Evolutionary conservation across 2,888 invertebrate species (phyloP), one percentile per base, ranked within the genome.

Genomic region (Drosophila leonis): DNA sequence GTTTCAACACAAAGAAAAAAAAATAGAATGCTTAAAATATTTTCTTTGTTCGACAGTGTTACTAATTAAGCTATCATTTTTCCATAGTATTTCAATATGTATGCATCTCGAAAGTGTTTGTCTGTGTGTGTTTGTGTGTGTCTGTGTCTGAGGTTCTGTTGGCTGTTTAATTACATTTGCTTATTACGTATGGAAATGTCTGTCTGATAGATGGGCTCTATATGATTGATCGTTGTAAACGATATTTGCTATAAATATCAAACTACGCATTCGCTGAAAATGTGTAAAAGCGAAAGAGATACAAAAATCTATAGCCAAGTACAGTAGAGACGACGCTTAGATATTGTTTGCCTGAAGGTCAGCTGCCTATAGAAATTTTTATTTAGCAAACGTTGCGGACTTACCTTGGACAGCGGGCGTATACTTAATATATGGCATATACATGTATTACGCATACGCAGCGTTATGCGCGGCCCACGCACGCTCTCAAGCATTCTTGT

Each of bases 361-460:
- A 42, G 49, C 33, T 55, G 62, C 12, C 35, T 62, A 56, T 65
- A 65, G 18, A 31, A 49, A 49, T 49, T 49, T 31, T 1, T 18
- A 60, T 78, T 65, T 52, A 60, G 59, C 62, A 68, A 78, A 59
- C 65, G 51, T 48, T 65, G 51, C 66, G 62, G 51, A 42, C 49
- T 75, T 59, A 70, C 77, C 82, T 88, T 88, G 89, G 51, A 41
- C 49, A 66, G 39, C n/a, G 39, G 74, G 65, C 84, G 87, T 83
- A 89, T 89, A 72, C 82, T 59, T 55, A 66, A 80, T 80, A 85
- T 76, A 31, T 54, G 41, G 65, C 63, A 60, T 57, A 35, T 41
- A 60, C 20, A 60, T 20, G 70, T 35, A 88, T 88, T 74, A 82
- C 80, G 83, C 65, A 90, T 90, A 90, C 90, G 86, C 70, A 71